Conservation (phyloP, 2,113 vertebrate species). For the Pantherophis guttatus region DNA sequence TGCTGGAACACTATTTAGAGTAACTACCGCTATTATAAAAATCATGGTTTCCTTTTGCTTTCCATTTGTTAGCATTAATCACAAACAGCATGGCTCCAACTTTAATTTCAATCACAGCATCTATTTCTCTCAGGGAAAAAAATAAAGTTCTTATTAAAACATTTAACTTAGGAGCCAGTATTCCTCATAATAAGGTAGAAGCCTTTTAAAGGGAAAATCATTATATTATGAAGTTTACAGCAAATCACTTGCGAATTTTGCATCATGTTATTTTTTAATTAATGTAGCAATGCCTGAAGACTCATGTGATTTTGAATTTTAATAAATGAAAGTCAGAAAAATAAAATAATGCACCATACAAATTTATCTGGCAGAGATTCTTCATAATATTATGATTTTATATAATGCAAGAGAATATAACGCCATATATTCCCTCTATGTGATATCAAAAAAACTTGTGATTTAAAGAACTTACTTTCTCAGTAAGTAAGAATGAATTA, state of each 20-base stretch:
- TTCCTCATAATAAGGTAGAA: conserved; percentile 27
- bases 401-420: neutral
- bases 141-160: conserved; percentile 46
- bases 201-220: conserved; percentile 28
- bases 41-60: conserved; percentile 50
- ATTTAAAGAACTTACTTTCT: neutral
- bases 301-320: conserved; percentile 7
- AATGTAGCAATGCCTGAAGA: conserved; percentile 14
- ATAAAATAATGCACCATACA: conserved; percentile 10
- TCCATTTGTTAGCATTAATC: conserved; percentile 61
- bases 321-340: conserved; percentile 39
- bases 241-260: conserved; percentile 14
- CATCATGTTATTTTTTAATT: conserved; percentile 35
- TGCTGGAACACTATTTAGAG: conserved; percentile 53
- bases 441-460: neutral
- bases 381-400: neutral
- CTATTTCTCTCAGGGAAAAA: conserved; percentile 55
- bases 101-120: conserved; percentile 70
- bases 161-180: conserved; percentile 28
- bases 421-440: neutral
- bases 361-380: conserved; percentile 3
- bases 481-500: neutral
- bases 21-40: conserved; percentile 58
- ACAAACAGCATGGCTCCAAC: conserved; percentile 60
- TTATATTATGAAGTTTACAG: conserved; percentile 34